phyloP scores from a whole-genome alignment of 2,113 vertebrate genomes.

The Neofelis nebulosa region DNA sequence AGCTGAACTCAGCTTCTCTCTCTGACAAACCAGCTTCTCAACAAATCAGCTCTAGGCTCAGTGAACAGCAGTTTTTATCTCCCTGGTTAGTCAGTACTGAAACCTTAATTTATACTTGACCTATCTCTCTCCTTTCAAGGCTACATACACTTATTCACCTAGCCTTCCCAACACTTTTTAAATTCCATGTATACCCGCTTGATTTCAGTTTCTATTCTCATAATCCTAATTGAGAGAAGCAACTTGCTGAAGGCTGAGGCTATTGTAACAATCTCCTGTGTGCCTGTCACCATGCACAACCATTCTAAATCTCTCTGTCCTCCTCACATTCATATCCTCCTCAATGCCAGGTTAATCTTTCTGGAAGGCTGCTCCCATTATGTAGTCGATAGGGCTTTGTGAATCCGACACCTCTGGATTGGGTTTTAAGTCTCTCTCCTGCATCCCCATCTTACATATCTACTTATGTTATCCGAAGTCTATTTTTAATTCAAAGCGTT shows the following conservation, averaged over 20 bases:
- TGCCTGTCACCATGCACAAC: not conserved
- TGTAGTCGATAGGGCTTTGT: not conserved
- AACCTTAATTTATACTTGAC: not conserved
- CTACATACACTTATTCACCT: fast-evolving
- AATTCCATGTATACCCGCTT: not conserved
- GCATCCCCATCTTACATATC: not conserved
- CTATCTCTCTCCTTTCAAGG: not conserved
- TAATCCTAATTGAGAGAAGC: not conserved
- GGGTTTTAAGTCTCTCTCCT: not conserved
- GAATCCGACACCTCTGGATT: not conserved
- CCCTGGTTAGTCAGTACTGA: not conserved
- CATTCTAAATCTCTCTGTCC: not conserved
- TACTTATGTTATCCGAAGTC: not conserved
- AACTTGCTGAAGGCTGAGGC: not conserved
- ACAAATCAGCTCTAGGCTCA: not conserved
- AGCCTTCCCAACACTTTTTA: not conserved
- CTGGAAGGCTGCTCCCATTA: not conserved
- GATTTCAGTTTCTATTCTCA: not conserved
- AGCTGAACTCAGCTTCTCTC: not conserved
- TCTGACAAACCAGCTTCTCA: not conserved
- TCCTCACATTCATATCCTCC: not conserved
- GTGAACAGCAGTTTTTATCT: not conserved
- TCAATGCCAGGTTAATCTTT: not conserved
- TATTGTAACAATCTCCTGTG: not conserved
- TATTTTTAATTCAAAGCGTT: not conserved